These are phyloP conservation scores for Erpobdella octoculata DNA, from an alignment of 2,888 invertebrate genomes.

Conservation along the genomic window DNA sequence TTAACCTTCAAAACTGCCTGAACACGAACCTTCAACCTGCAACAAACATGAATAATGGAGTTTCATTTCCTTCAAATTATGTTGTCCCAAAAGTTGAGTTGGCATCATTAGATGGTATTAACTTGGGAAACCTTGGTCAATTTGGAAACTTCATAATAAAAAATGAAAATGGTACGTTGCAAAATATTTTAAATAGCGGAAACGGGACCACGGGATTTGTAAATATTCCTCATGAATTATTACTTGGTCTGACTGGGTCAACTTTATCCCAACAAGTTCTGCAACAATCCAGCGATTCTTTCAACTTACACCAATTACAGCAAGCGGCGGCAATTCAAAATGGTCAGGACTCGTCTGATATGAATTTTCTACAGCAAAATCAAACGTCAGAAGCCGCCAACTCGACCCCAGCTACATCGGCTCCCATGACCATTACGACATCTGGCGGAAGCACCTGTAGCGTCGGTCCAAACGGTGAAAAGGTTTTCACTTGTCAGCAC, in stretches of 20 bases:
- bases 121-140: neutral
- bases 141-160: neutral
- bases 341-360: neutral
- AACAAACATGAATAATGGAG: neutral
- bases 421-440: conserved; percentile 11
- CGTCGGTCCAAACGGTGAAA: conserved; percentile 20
- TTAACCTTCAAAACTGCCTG: neutral
- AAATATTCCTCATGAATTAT: neutral
- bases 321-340: neutral
- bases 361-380: neutral
- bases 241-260: neutral
- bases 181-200: neutral
- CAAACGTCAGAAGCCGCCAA: neutral
- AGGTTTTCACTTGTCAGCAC: conserved; percentile 22
- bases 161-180: neutral
- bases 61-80: neutral
- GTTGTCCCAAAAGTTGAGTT: neutral
- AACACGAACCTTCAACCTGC: neutral
- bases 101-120: neutral
- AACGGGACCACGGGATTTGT: neutral
- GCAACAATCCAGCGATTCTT: neutral
- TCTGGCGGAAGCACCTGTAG: conserved; percentile 21
- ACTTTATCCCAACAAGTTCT: too few species aligned
- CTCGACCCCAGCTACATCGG: neutral
- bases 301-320: neutral